phyloP scores from a whole-genome alignment of 2,888 invertebrate species.

The Lasioglossum figueresi region DNA sequence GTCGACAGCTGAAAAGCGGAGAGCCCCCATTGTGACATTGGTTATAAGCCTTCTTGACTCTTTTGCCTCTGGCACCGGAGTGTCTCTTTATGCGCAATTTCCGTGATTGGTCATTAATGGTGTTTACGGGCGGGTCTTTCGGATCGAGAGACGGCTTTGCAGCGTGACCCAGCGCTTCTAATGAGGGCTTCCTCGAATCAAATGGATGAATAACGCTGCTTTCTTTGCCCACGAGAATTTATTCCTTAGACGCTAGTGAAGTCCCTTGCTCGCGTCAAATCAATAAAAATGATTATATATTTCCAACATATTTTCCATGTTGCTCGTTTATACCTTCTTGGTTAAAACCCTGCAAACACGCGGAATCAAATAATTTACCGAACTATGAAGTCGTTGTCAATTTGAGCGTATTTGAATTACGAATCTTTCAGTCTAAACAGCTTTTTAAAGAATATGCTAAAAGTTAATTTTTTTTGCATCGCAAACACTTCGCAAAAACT shows the following conservation, averaged over 20 bases:
- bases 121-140: neutral
- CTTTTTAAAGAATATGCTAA: too few species aligned
- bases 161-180: neutral
- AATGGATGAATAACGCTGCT: neutral
- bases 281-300: neutral
- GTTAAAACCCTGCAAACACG: too few species aligned
- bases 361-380: too few species aligned
- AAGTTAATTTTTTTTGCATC: too few species aligned
- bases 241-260: neutral
- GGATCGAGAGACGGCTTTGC: slow-evolving; percentile 16
- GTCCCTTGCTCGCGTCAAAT: neutral
- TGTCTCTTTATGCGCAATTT: slow-evolving; percentile 16
- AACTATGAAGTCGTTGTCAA: too few species aligned
- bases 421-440: too few species aligned
- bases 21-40: slow-evolving; percentile 27
- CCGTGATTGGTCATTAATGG: slow-evolving; percentile 28
- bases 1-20: neutral
- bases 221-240: neutral
- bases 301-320: neutral
- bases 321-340: neutral
- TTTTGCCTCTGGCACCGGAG: neutral
- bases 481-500: too few species aligned
- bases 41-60: slow-evolving; percentile 33
- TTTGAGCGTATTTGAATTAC: too few species aligned
- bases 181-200: neutral